Conservation (phyloP, 2,113 vertebrate genomes). For the Polypterus bichir region DNA sequence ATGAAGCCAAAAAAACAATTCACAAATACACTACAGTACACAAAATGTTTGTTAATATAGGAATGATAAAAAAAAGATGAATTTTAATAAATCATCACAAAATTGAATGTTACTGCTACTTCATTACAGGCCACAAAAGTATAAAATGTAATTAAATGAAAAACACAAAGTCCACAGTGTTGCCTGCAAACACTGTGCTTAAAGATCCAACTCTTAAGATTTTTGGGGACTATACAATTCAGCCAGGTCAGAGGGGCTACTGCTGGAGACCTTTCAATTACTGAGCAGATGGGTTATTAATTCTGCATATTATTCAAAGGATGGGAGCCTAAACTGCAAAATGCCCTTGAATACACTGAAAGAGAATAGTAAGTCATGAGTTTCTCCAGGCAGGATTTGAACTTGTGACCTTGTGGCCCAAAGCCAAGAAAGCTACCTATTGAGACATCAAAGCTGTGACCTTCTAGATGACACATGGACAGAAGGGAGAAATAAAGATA, state of each 20-base stretch:
- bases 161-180: too few relatives aligned
- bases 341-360: neutral
- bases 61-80: too few relatives aligned
- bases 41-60: too few relatives aligned
- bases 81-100: too few relatives aligned
- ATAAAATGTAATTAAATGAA: too few relatives aligned
- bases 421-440: neutral
- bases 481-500: neutral
- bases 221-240: neutral
- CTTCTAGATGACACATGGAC: neutral
- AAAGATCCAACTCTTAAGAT: too few relatives aligned
- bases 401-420: conserved; percentile 2
- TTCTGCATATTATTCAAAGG: conserved; percentile 3
- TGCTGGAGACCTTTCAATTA: neutral
- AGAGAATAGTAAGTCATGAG: neutral
- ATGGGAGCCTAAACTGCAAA: neutral
- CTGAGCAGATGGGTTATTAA: conserved; percentile 13
- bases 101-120: too few relatives aligned
- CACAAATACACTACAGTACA: too few relatives aligned
- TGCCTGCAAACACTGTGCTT: too few relatives aligned
- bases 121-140: too few relatives aligned
- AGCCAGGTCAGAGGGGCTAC: conserved; percentile 8
- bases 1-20: too few relatives aligned
- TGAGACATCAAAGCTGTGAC: conserved; percentile 7
- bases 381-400: neutral